Evolutionary conservation across 2,797 vertebrate genomes (phyloP), one percentile per base, ranked within the genome.

Genomic region (Menidia menidia): DNA sequence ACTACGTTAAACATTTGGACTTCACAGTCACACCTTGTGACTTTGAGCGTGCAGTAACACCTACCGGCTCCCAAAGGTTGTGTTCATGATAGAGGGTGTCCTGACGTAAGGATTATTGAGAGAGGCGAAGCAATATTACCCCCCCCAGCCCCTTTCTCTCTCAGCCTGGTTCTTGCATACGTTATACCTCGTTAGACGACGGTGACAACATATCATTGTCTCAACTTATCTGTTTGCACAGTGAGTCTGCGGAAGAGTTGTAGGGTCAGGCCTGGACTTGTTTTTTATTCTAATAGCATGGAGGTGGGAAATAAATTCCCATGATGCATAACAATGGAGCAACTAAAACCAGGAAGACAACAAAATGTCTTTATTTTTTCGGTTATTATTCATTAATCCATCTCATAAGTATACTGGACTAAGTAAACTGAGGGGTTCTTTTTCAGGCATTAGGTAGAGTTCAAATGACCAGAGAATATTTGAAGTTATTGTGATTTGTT

Each of bases 51-150:
- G 74, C 43, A 73, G 64, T 42, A 74, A 74, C 55, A 47, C 77
- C 60, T 39, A 57, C 67, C 73, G 71, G 74, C 82, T 70, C 84
- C 75, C 83, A 78, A 82, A 83, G 63, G 84, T 30, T 61, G 73
- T 80, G 48, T 73, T 78, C 47, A 54, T 71, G 33, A 61, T 68
- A 61, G 78, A 83, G 44, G 52, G 82, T 80, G 78, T 80, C 69
- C 82, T 87, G 71, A 52, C 70, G 77, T 83, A 83, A 77, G 83
- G 70, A 75, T 66, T 66, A 81, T 84, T 69, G 73, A 87, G 88
- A 91, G 88, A 89, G 80, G 88, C 86, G 82, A 91, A 95, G 93
- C 93, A 95, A 95, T 95, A 95, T 83, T 55, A 79, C 79, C 51
- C 84, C 81, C 73, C 50, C 60, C 0, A 2, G 25, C 59, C 76